Conservation (phyloP, 2,113 vertebrate genomes). For the Pogonocichla stellata region DNA sequence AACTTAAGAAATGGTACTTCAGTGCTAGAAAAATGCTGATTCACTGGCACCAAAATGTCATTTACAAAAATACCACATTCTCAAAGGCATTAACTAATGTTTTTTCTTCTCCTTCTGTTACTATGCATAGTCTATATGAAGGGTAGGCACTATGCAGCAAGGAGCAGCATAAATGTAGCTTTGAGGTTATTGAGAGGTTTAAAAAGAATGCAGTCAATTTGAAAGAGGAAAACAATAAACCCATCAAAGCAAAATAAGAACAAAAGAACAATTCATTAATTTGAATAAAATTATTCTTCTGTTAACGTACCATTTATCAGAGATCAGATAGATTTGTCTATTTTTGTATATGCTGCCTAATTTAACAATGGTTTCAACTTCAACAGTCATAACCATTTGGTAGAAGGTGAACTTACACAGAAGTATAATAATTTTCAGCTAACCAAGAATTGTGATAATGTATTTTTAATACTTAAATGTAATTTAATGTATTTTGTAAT, state of each 20-base stretch:
- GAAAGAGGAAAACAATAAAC: background rate
- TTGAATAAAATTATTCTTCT: background rate
- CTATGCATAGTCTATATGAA: background rate
- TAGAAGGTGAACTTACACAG: background rate
- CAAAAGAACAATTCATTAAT: background rate
- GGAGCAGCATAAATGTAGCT: background rate
- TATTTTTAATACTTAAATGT: background rate
- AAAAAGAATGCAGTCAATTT: background rate
- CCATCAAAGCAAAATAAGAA: background rate
- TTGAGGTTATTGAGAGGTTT: background rate
- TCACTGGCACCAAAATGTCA: background rate
- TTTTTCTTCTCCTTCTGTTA: background rate
- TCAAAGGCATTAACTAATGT: background rate
- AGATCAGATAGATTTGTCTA: fast-evolving
- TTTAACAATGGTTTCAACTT: background rate
- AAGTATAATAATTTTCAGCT: background rate
- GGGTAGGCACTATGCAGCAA: background rate
- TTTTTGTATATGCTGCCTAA: background rate
- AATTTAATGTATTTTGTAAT: too few relatives aligned
- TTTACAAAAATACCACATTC: background rate
- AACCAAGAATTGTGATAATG: background rate
- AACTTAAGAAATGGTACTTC: background rate
- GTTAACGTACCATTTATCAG: background rate
- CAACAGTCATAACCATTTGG: background rate
- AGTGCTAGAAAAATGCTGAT: background rate